Percentiles rank a stretch among this genome's conserved stretches.
These are phyloP conservation scores for Polietes domitor DNA, from an alignment of 2,888 invertebrate species.

Conservation along the genomic window DNA sequence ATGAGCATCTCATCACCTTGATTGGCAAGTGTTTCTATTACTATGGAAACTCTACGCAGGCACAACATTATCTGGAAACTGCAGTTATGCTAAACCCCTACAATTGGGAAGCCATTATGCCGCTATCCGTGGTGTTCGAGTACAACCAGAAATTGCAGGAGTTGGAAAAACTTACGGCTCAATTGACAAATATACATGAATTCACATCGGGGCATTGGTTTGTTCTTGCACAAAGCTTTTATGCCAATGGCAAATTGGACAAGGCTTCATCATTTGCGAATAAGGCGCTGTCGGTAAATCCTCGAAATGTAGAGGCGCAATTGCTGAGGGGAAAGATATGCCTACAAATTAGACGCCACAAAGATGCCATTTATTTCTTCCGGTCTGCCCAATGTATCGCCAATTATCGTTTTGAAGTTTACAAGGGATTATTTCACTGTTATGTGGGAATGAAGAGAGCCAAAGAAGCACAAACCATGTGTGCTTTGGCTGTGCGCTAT, in stretches of 20 bases:
- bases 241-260: constrained; percentile 83
- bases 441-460: constrained; percentile 86
- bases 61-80: constrained; percentile 81
- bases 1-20: constrained; percentile 85
- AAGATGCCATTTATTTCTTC: constrained; percentile 76
- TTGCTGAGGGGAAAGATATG: constrained; percentile 84
- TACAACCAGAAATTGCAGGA: constrained; percentile 84
- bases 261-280: constrained; percentile 88
- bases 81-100: constrained; percentile 82
- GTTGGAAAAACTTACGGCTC: constrained; percentile 83
- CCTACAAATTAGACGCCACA: constrained; percentile 74
- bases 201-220: constrained; percentile 88
- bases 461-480: constrained; percentile 88
- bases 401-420: constrained; percentile 83
- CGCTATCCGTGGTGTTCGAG: constrained; percentile 84
- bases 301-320: constrained; percentile 87
- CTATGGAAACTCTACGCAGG: constrained; percentile 86
- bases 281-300: constrained; percentile 86
- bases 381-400: constrained; percentile 75
- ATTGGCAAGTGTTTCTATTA: constrained; percentile 89
- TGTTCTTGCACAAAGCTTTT: constrained; percentile 87
- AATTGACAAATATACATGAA: constrained; percentile 79
- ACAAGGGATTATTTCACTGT: constrained; percentile 89
- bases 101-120: constrained; percentile 84
- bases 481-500: constrained; percentile 87